Conservation (phyloP, 2,888 invertebrate species). For the Caenorhabditis sinica region DNA sequence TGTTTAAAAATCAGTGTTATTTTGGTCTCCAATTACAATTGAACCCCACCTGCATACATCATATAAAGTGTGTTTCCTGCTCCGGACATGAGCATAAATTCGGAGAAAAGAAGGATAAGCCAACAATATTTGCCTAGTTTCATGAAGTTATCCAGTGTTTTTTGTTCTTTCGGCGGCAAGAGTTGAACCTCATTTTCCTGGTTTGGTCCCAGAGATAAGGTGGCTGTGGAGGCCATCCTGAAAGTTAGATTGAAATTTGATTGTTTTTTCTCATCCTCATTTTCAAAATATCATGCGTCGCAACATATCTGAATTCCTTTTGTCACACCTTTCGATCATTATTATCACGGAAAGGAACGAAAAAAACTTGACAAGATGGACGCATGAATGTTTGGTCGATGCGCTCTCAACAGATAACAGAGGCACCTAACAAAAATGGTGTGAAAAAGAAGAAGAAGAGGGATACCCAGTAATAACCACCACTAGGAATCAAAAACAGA, state of each 20-base stretch:
- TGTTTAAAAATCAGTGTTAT: background rate
- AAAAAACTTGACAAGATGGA: conserved; percentile 18
- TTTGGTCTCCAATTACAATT: no score
- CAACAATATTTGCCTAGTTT: conserved; percentile 65
- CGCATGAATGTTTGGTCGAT: conserved; percentile 55
- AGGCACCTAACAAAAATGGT: conserved; percentile 18
- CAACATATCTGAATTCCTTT: background rate
- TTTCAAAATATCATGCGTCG: background rate
- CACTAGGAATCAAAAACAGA: conserved; percentile 1
- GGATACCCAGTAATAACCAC: background rate
- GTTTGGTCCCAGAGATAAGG: conserved; percentile 45
- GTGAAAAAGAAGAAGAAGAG: conserved; percentile 16
- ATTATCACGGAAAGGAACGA: conserved; percentile 44
- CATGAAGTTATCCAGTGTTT: conserved; percentile 65
- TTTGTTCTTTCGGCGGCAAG: conserved; percentile 38
- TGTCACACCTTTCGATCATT: conserved; percentile 11
- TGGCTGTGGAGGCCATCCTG: conserved; percentile 63
- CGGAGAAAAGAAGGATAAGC: conserved; percentile 68
- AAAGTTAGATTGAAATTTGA: background rate
- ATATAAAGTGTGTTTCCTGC: conserved; percentile 71
- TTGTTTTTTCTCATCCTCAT: background rate
- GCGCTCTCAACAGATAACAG: conserved; percentile 18
- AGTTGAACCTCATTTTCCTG: conserved; percentile 39
- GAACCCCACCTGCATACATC: conserved; percentile 72
- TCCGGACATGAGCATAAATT: conserved; percentile 68